Evolutionary conservation across 1,140 invertebrate genomes (phyloP).

Genomic region (Phymastichus coffea): DNA sequence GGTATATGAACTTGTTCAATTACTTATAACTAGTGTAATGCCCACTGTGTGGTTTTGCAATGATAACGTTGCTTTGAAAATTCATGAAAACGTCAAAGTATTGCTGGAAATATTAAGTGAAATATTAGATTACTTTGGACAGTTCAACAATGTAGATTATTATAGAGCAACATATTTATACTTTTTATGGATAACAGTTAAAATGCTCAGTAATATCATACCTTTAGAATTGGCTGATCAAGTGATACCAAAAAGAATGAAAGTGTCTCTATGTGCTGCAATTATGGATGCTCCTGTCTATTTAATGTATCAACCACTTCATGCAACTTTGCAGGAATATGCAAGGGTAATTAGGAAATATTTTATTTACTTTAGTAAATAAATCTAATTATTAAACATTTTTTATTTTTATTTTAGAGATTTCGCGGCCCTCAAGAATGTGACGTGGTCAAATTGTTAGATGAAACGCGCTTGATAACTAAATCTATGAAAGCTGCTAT

Average conservation of each 20-base stretch:
- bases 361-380: slow-evolving; percentile 3
- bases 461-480: slow-evolving; percentile 39
- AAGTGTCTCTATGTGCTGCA: slow-evolving; percentile 36
- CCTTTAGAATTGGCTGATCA: slow-evolving; percentile 45
- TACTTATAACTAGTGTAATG: slow-evolving; percentile 42
- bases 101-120: slow-evolving; percentile 43
- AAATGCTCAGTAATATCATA: slow-evolving; percentile 42
- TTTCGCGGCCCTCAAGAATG: slow-evolving; percentile 37
- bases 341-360: slow-evolving; percentile 36
- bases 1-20: slow-evolving; percentile 40
- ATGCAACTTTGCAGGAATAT: slow-evolving; percentile 42
- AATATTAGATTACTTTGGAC: slow-evolving; percentile 40
- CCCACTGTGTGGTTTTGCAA: slow-evolving; percentile 47
- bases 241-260: slow-evolving; percentile 42
- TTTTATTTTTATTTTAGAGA: slow-evolving; percentile 32
- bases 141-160: slow-evolving; percentile 37
- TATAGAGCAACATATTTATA: slow-evolving; percentile 44
- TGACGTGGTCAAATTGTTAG: slow-evolving; percentile 37
- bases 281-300: slow-evolving; percentile 48
- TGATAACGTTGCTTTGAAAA: slow-evolving; percentile 38
- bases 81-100: slow-evolving; percentile 41
- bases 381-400: slow-evolving; percentile 1
- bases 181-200: slow-evolving; percentile 38
- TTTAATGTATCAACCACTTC: slow-evolving; percentile 40
- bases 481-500: slow-evolving; percentile 47